Evolutionary conservation across 2,113 vertebrate species (phyloP).

Genomic region (Ciconia boyciana): DNA sequence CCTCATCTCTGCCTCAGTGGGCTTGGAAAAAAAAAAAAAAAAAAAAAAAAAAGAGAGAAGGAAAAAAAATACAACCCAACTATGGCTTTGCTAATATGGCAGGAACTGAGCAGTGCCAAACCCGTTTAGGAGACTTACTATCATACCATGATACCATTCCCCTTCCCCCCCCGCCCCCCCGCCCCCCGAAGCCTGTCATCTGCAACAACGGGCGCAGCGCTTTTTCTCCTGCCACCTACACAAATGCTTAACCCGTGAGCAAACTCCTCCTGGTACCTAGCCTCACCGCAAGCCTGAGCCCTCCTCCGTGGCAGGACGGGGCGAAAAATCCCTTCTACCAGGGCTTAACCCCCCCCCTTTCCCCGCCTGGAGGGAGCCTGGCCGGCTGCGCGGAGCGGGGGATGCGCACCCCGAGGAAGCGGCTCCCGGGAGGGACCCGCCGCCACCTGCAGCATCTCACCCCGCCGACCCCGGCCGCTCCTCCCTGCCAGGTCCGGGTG

Average conservation of each 20-base stretch:
- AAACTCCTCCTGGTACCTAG: not conserved
- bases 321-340: not conserved
- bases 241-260: slow-evolving; percentile 5
- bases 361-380: not conserved
- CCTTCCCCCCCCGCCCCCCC: accelerated
- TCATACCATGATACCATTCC: not conserved
- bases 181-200: not conserved
- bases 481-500: not conserved
- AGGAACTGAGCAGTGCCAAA: slow-evolving; percentile 17
- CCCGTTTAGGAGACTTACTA: not conserved
- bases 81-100: not conserved
- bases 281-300: not conserved
- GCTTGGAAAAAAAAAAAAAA: not conserved
- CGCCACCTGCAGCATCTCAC: not conserved
- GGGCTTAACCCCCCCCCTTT: not conserved
- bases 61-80: not conserved
- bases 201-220: not conserved
- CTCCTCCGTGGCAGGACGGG: not conserved
- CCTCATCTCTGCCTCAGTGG: slow-evolving; percentile 34
- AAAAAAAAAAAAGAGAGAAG: not conserved
- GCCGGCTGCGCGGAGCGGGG: not conserved
- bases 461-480: not conserved
- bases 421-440: not conserved
- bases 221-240: slow-evolving; percentile 25
- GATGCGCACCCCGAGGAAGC: not conserved